Conservation (phyloP, 1,140 invertebrate species). For the Goniozus legneri region DNA sequence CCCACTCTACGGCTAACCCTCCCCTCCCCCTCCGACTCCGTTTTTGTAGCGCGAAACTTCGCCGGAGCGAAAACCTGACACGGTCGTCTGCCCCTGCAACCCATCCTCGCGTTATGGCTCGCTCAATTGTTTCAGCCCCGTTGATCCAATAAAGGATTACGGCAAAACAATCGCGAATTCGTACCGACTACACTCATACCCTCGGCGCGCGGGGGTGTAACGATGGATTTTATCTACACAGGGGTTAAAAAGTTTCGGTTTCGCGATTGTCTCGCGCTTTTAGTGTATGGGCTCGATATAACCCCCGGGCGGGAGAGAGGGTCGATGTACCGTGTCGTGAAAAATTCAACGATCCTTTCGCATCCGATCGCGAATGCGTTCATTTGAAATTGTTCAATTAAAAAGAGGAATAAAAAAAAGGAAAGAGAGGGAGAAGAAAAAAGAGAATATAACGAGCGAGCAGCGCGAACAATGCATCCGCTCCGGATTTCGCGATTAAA, state of each 20-base stretch:
- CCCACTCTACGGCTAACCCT: background rate
- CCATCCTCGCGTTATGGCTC: constrained; percentile 36
- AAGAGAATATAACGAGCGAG: too few species aligned
- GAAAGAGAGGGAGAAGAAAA: too few species aligned
- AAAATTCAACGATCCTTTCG: too few species aligned
- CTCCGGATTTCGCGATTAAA: too few species aligned
- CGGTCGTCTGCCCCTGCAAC: constrained; percentile 10
- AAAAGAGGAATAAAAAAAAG: too few species aligned
- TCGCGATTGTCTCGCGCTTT: background rate
- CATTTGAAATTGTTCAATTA: too few species aligned
- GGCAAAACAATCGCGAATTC: constrained; percentile 44
- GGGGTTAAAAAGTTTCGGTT: background rate
- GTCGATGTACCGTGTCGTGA: too few species aligned
- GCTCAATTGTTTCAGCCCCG: constrained; percentile 53
- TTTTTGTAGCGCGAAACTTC: constrained; percentile 3
- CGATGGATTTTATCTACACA: background rate
- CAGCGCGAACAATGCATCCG: too few species aligned
- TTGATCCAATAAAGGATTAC: constrained; percentile 54
- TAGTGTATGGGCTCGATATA: background rate
- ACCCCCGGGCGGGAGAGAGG: too few species aligned
- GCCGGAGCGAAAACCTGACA: background rate
- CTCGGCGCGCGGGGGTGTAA: too few species aligned
- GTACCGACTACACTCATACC: constrained; percentile 1
- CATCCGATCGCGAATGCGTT: too few species aligned
- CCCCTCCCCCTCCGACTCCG: constrained; percentile 4